Conservation (phyloP, 2,888 invertebrate species). For the Pardosa pseudoannulata region DNA sequence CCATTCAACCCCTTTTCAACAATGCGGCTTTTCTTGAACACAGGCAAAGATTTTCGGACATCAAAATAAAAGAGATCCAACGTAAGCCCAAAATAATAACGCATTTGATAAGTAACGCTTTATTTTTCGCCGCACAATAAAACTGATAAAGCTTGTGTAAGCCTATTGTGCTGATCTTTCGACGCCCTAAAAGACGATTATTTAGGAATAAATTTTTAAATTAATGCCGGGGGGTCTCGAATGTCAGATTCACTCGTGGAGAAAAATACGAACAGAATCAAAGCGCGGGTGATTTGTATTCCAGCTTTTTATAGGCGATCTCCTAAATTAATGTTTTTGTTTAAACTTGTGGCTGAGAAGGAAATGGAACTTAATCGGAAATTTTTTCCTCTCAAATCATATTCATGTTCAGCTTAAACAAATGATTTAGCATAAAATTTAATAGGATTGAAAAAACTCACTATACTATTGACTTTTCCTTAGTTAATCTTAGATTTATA, state of each 20-base stretch:
- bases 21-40: conserved; percentile 9
- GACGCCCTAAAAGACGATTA: conserved; percentile 7
- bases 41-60: conserved; percentile 8
- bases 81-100: conserved; percentile 14
- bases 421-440: too few relatives aligned
- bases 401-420: too few relatives aligned
- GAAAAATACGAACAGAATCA: background rate
- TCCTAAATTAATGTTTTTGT: background rate
- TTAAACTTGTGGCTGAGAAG: background rate
- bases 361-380: too few relatives aligned
- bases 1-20: conserved; percentile 30
- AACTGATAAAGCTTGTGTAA: conserved; percentile 18
- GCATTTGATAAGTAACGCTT: conserved; percentile 17
- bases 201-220: conserved; percentile 12
- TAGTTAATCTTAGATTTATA: too few relatives aligned
- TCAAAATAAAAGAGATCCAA: conserved; percentile 23
- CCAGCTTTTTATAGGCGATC: background rate
- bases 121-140: conserved; percentile 15
- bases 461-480: too few relatives aligned
- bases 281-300: background rate
- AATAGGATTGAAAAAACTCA: too few relatives aligned
- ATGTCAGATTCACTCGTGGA: background rate
- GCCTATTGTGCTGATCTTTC: conserved; percentile 21
- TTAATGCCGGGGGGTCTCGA: background rate
- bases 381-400: too few relatives aligned